Conservation (phyloP, 2,113 vertebrate genomes). For the Atrichornis clamosus region DNA sequence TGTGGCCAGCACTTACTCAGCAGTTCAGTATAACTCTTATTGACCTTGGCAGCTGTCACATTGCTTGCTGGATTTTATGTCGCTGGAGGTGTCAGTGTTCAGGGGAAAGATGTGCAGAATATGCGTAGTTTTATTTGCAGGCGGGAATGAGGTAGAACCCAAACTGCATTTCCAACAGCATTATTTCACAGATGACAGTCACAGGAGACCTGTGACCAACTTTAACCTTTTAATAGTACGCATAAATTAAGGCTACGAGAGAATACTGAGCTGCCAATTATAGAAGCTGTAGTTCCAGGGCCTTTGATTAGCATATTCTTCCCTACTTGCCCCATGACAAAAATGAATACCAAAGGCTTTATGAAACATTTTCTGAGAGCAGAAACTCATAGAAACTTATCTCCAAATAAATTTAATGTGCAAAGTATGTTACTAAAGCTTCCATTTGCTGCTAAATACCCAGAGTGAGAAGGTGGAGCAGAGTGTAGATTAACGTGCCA, state of each 20-base stretch:
- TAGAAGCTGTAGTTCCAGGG: not conserved
- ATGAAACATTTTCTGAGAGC: not conserved
- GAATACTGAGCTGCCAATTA: slow-evolving; percentile 40
- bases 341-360: slow-evolving; percentile 9
- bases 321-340: not conserved
- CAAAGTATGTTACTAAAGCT: not conserved
- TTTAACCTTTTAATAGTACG: slow-evolving; percentile 39
- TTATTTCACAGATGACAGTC: slow-evolving; percentile 44
- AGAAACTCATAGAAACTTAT: not conserved
- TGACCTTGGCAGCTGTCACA: slow-evolving; percentile 74
- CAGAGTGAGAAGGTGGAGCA: not conserved
- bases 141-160: slow-evolving; percentile 22
- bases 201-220: slow-evolving; percentile 38
- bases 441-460: not conserved
- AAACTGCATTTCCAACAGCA: slow-evolving; percentile 47
- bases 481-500: not conserved
- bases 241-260: slow-evolving; percentile 12
- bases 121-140: slow-evolving; percentile 52
- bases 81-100: slow-evolving; percentile 60
- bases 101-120: slow-evolving; percentile 37
- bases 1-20: slow-evolving; percentile 67
- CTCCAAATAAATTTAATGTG: not conserved
- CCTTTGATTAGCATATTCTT: slow-evolving; percentile 35
- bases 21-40: slow-evolving; percentile 69
- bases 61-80: slow-evolving; percentile 63